Evolutionary conservation across 2,888 invertebrate species (phyloP), one percentile per base, ranked within the genome.

Genomic region (Zonitis immaculata): DNA sequence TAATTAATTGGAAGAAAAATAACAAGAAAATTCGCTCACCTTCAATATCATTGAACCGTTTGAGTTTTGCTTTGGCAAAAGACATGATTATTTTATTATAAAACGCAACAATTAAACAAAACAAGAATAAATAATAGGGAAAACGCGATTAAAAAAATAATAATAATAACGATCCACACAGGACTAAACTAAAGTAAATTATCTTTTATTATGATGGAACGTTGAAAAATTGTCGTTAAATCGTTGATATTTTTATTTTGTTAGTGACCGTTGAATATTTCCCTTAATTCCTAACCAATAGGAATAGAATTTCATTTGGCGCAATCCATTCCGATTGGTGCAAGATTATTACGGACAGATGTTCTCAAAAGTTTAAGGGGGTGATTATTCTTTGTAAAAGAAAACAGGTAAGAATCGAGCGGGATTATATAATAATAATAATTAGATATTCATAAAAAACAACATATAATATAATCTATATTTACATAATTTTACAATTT

Each of bases 51-150:
- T 82, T 82, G 66, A 82, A 82, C 43, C 82, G 74, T 59, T 78
- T 77, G 42, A 81, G 72, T 70, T 78, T 80, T 1, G 82, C 81
- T 69, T 79, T 79, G n/a, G 81, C 76, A 67, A 82, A 82, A 42
- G 81, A 80, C 80, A 80, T 81, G 44, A 54, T 69, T 50, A n/a
- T n/a, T n/a, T n/a, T n/a, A n/a, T n/a, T n/a, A n/a, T n/a, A 50
- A 43, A 27, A 39, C 18, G 8, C 1, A 18, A 18, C 16, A 39
- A 8, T 35, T 35, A 35, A 35, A 39, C 2, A 1, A 39, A 39
- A 39, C 4, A 39, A 39, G 0, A 39, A 39, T 11, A 39, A 39
- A 2, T 18, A 39, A 39, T 9, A 11, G 8, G 4, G 9, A 16
- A 2, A 35, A 39, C 18, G 35, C 14, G 32, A 32, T 30, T 12